Evolutionary conservation across 1,140 invertebrate genomes (phyloP), one percentile per base, ranked within the genome.

Genomic region (Drosophila tani): DNA sequence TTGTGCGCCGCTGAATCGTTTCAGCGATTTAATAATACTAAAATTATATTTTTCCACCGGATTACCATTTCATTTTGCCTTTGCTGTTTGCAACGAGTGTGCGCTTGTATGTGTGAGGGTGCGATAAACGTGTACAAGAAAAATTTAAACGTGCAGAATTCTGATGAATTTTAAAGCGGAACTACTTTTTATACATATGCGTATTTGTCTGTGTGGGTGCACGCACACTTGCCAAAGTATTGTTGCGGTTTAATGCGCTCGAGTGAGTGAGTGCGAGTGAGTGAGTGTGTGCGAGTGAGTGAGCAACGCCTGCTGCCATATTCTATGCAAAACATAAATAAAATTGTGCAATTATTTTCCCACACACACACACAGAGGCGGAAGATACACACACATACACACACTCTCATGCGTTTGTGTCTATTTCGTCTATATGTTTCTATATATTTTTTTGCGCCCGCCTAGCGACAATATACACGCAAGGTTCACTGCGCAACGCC

Each of bases 71-170:
- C 59, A 58, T 79, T 56, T 76, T 73, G 77, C 64, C 63, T 69
- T 67, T 66, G n/a, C 71, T 74, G 76, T 70, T 85, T 86, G 71
- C 75, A 59, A 86, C 51, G 56, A 85, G 66, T 69, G 51, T 64
- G 65, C 53, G 63, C 60, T 58, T 79, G 60, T 64, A 58, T 63
- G 65, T 71, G 81, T 66, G 67, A 55, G 82, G 76, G 62, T 51
- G 81, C 82, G 73, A 85, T 84, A 81, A 85, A 85, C 82, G 82
- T 85, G 82, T 85, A 84, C 82, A 85, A 77, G 74, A 85, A 85
- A 80, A 85, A 85, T 82, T 86, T 79, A 82, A 86, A 85, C 82
- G 82, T 85, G 82, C 82, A 76, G 79, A 86, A 82, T 87, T 86
- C 81, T 64, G 60, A 76, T 86, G 68, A 86, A 75, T 78, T 86